Base-by-base conservation (phyloP, 1,140 invertebrate species). In the Drosophila insularis region DNA sequence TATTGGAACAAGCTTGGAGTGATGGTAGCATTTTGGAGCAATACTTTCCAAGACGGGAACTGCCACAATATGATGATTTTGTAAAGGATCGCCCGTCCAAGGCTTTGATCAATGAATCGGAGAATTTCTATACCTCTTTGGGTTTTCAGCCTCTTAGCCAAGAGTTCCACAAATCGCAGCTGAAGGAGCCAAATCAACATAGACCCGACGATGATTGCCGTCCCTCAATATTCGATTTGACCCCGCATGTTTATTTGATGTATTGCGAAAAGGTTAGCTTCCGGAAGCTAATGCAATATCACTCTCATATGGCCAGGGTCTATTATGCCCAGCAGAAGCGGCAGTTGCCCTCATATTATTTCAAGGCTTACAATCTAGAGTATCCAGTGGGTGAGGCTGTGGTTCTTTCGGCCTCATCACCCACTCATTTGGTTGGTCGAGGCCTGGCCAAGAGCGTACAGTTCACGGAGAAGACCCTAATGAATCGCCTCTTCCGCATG, bases 301-400 rank as follows among this genome's bases (percentile, higher is more conserved):
- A 97, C 89, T 96, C 97, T 78, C 95, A 96, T 92, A 95, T 96
- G 94, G 95, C 95, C 0, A 95, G 96, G 75, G 93, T 97, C 54
- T 94, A 96, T 77, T 96, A 96, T 87, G 91, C 95, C 32, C 93
- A 94, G 72, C 96, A 96, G 90, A 95, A 94, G 89, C 81, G 95
- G 70, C 93, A 94, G 17, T 68, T 91, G 73, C 95, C 95, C 10
- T 80, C 90, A 8, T 91, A 91, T 35, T 90, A 84, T 46, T 91
- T 91, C 23, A 92, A 93, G 59, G 92, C 94, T n/a, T 95, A 95
- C 89, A 92, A 95, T 60, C 92, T 93, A 37, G 96, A 96, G 73
- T 96, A 96, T 8, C 95, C 95, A 0, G 93, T 96, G 32, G 95
- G 95, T 3, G 95, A 96, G 80, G 93, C 94, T 0, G 93, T 96